Conservation (phyloP, 2,888 invertebrate species). For the Eupsilia transversa region DNA sequence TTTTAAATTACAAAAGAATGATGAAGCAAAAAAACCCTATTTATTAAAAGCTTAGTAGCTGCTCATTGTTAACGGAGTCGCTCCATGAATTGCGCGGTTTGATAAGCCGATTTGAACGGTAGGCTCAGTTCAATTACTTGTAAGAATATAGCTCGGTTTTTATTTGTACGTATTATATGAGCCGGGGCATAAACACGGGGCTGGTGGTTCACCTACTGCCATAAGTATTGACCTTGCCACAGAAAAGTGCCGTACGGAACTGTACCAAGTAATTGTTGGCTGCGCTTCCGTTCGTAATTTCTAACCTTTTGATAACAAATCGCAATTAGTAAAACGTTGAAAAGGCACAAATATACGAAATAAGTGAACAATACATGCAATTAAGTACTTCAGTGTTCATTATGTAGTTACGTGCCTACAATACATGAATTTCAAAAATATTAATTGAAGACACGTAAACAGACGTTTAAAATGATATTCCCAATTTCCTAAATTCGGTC, state of each 20-base stretch:
- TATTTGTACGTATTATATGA: conserved; percentile 60
- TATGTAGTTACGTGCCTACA: not conserved
- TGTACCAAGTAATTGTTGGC: conserved; percentile 69
- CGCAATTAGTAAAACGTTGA: conserved; percentile 50
- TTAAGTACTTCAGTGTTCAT: conserved; percentile 20
- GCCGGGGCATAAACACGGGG: conserved; percentile 30
- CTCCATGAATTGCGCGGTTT: conserved; percentile 64
- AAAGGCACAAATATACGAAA: conserved; percentile 12
- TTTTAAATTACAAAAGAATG: conserved; percentile 70
- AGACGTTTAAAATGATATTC: conserved; percentile 16
- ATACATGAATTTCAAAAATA: not conserved
- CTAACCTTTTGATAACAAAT: conserved; percentile 58
- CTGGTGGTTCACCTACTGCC: conserved; percentile 18
- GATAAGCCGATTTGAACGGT: conserved; percentile 69
- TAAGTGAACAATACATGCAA: conserved; percentile 34
- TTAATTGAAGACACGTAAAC: not conserved
- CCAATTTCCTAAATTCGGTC: conserved; percentile 34
- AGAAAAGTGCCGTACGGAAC: conserved; percentile 50
- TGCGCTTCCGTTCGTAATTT: conserved; percentile 70
- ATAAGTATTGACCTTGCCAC: conserved; percentile 57
- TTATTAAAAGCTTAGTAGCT: conserved; percentile 66
- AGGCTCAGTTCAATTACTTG: conserved; percentile 69
- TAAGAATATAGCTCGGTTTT: conserved; percentile 66
- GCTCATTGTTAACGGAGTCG: conserved; percentile 66
- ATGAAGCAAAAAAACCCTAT: conserved; percentile 66